These are phyloP conservation scores for Melieria crassipennis DNA, from an alignment of 2,888 invertebrate genomes.

Conservation along the genomic window DNA sequence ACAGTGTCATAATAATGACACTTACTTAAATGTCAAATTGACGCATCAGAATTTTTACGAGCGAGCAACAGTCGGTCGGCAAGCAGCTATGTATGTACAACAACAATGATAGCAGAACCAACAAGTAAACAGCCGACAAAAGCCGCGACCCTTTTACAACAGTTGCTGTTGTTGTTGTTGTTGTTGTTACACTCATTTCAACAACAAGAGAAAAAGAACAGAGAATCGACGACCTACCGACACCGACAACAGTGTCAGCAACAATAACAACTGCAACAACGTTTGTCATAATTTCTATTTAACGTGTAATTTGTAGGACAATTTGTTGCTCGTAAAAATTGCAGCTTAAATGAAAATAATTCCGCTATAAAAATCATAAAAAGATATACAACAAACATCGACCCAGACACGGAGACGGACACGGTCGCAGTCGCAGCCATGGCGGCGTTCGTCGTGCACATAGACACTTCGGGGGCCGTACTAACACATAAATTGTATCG, in stretches of 20 bases:
- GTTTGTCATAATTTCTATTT: constrained; percentile 63
- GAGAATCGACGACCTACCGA: background rate
- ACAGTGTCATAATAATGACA: constrained; percentile 49
- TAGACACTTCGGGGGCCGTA: constrained; percentile 27
- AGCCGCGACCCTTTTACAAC: background rate
- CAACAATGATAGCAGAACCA: no score
- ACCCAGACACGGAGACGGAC: constrained; percentile 7
- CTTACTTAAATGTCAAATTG: constrained; percentile 56
- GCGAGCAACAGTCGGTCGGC: constrained; percentile 9
- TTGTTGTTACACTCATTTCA: background rate
- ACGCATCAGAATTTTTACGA: constrained; percentile 43
- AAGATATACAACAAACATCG: constrained; percentile 22
- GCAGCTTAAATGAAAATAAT: constrained; percentile 42
- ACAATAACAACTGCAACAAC: constrained; percentile 30
- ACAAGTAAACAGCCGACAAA: no score
- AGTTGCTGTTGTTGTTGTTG: background rate
- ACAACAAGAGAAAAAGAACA: no score
- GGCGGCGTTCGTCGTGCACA: constrained; percentile 21
- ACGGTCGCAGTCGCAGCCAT: background rate
- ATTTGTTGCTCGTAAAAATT: constrained; percentile 59
- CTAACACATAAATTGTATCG: constrained; percentile 25
- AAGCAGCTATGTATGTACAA: background rate
- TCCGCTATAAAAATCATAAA: constrained; percentile 36
- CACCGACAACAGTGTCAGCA: constrained; percentile 8
- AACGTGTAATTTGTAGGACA: constrained; percentile 58